These are phyloP conservation scores for Pentalonia nigronervosa DNA, from an alignment of 1,140 invertebrate species.

Conservation along the genomic window DNA sequence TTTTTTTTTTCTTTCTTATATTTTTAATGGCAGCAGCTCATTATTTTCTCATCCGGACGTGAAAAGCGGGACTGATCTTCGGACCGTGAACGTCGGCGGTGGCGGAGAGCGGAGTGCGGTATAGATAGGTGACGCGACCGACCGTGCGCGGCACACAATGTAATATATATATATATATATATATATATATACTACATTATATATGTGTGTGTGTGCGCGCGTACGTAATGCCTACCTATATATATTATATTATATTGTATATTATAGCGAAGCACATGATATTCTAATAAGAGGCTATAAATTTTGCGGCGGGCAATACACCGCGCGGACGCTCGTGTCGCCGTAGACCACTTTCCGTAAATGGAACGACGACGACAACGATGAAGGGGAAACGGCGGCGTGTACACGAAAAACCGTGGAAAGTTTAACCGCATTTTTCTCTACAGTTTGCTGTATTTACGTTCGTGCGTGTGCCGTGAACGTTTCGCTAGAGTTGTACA, in stretches of 20 bases:
- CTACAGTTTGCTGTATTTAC: background rate
- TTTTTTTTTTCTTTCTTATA: background rate
- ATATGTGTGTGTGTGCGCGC: background rate
- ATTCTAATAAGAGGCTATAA: slow-evolving; percentile 44
- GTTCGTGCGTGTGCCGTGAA: background rate
- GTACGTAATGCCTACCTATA: no score
- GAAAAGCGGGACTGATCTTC: slow-evolving; percentile 24
- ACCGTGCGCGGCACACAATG: background rate
- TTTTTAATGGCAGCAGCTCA: slow-evolving; percentile 23
- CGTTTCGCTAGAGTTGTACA: background rate
- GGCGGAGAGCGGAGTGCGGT: background rate
- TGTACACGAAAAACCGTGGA: slow-evolving; percentile 48
- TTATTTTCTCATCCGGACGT: slow-evolving; percentile 47
- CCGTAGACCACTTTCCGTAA: slow-evolving; percentile 45
- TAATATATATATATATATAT: background rate
- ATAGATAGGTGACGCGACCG: background rate
- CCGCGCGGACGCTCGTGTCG: background rate
- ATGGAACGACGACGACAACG: slow-evolving; percentile 34
- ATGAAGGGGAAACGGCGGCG: background rate
- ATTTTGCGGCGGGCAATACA: slow-evolving; percentile 22
- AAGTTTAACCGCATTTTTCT: slow-evolving; percentile 48
- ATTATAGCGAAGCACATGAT: background rate
- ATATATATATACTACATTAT: no score
- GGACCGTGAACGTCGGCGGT: background rate
- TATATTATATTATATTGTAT: background rate